Base-by-base conservation (phyloP, 2,888 invertebrate species). In the Drosophila pseudotalamancana region DNA sequence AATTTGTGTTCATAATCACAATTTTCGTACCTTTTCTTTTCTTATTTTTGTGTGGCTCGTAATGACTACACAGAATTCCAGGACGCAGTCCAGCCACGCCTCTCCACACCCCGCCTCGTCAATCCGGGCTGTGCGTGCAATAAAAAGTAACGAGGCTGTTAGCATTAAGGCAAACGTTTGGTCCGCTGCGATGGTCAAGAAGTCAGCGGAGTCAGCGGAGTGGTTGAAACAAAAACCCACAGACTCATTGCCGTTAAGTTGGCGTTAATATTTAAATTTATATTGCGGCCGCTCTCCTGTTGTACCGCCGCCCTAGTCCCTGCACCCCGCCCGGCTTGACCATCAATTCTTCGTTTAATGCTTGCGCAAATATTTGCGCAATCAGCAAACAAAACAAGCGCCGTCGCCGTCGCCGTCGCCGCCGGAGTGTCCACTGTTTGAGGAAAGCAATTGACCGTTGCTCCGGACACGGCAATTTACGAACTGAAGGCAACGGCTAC, bases 121-220 rank as follows among this genome's bases (percentile, higher is more conserved):
- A 43, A 42, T 39, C 23, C 12, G 51, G 51, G 43, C 54, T 62
- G 87, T 87, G 87, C 87, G 81, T 87, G 82, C 85, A 82, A 87
- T 84, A 84, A 84, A 84, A 84, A 69, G 83, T 82, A 87, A 84
- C 88, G 88, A 84, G 83, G 79, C 86, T 74, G 88, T 83, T 85
- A 87, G 77, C 86, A 85, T 87, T 82, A 85, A 81, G 65, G 86
- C 72, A 73, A 85, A 70, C 68, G 80, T 54, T 78, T 75, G 63
- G 49, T 6, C 51, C 60, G 68, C 63, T 43, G 63, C 34, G 72
- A 18, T 50, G 71, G 71, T 68, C 75, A 72, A 75, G 65, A 74
- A 72, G 75, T 64, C 75, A 57, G 48, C 37, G 56, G 39, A 72
- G 75, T 64, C 75, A 57, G 48, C 37, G 56, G 39, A 69, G 53